Evolutionary conservation across 2,888 invertebrate genomes (phyloP).

Genomic region (Crocallis elinguaria): DNA sequence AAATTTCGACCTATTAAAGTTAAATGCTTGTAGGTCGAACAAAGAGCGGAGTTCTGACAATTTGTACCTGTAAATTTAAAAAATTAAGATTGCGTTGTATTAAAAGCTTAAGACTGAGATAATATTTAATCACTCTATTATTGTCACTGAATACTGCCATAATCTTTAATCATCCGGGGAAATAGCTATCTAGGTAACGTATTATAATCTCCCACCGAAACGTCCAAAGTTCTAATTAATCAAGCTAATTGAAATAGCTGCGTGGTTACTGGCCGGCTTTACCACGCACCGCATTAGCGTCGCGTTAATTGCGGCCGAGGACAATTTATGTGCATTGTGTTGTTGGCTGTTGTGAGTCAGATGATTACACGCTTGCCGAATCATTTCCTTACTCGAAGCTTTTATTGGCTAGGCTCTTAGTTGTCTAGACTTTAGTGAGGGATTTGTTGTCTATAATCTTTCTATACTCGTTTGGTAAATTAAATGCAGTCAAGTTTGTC

Average conservation of each 20-base stretch:
- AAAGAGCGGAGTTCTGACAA: not conserved
- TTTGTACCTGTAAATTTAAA: too few species aligned
- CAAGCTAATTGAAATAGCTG: constrained; percentile 36
- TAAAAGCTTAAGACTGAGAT: too few species aligned
- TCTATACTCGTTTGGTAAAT: too few species aligned
- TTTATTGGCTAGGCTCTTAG: not conserved
- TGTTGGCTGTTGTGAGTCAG: constrained; percentile 9
- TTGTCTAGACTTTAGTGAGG: too few species aligned
- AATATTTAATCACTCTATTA: too few species aligned
- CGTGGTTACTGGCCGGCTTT: constrained; percentile 21
- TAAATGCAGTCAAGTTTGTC: too few species aligned
- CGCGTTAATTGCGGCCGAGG: constrained; percentile 35
- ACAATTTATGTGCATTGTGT: constrained; percentile 36
- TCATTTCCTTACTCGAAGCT: constrained; percentile 1
- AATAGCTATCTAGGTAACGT: too few species aligned
- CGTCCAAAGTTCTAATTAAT: constrained; percentile 20
- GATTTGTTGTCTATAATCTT: too few species aligned
- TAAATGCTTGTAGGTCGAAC: not conserved
- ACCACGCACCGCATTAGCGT: constrained; percentile 34
- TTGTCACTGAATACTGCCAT: too few species aligned
- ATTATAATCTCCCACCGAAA: constrained; percentile 6
- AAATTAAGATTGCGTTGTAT: too few species aligned
- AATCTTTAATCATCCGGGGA: too few species aligned
- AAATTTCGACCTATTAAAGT: too few species aligned
- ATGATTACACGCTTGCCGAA: constrained; percentile 2